Conservation (phyloP, 2,113 vertebrate species). For the Leucopsar rothschildi region DNA sequence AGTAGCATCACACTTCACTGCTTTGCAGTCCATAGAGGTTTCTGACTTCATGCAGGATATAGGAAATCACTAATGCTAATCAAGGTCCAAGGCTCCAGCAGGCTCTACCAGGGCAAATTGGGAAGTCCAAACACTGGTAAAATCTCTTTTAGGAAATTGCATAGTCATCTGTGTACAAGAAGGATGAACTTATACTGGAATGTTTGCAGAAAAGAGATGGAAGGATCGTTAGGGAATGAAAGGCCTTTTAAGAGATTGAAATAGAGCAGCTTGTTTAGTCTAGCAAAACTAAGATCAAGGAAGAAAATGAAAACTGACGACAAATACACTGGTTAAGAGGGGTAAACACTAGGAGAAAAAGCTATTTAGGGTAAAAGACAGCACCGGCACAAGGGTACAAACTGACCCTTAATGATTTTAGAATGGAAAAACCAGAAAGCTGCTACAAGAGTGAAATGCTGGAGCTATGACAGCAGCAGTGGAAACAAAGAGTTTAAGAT, state of each 20-base stretch:
- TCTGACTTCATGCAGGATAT: neutral
- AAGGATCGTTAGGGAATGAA: neutral
- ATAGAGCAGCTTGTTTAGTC: slow-evolving; percentile 31
- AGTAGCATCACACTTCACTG: neutral
- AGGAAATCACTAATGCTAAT: neutral
- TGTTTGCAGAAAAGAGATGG: neutral
- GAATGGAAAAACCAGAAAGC: neutral
- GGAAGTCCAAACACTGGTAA: neutral
- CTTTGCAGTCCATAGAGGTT: neutral
- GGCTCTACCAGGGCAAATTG: neutral
- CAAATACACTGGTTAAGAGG: neutral
- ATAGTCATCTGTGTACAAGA: neutral
- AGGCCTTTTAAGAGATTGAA: slow-evolving; percentile 6
- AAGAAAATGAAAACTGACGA: neutral
- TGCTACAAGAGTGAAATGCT: neutral
- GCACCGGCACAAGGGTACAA: neutral
- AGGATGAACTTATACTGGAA: neutral
- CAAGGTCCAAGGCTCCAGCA: neutral
- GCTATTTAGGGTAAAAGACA: slow-evolving; percentile 4
- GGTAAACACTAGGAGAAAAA: neutral
- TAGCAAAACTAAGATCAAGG: neutral
- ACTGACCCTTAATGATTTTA: neutral
- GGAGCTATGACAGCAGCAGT: neutral
- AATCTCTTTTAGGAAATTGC: neutral
- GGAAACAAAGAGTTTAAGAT: neutral